A percentile compares a stretch with the other conserved stretches of the same genome.
Evolutionary conservation across 2,888 invertebrate genomes (phyloP).

Genomic region (Biston stratarius): DNA sequence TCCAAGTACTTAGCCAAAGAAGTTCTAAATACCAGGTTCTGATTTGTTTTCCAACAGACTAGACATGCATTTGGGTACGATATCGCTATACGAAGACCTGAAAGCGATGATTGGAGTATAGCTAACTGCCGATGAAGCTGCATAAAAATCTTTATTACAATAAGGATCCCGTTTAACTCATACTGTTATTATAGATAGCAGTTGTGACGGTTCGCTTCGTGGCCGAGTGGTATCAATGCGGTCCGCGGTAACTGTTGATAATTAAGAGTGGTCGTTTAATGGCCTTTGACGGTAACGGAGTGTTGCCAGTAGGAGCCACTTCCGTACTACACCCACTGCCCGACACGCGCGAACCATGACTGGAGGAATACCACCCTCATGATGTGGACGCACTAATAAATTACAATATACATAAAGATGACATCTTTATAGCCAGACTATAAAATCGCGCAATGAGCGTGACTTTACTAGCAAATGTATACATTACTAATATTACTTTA

Average conservation of each 20-base stretch:
- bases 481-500: neutral
- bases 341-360: conserved; percentile 52
- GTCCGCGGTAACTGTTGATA: conserved; percentile 80
- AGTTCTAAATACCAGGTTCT: too few relatives aligned
- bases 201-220: conserved; percentile 54
- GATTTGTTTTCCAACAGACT: too few relatives aligned
- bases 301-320: conserved; percentile 66
- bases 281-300: conserved; percentile 76
- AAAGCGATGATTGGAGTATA: too few relatives aligned
- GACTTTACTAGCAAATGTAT: conserved; percentile 3
- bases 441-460: conserved; percentile 12
- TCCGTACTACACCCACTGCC: conserved; percentile 70
- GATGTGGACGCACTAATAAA: conserved; percentile 14
- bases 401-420: conserved; percentile 12
- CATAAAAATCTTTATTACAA: too few relatives aligned
- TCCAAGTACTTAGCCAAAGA: too few relatives aligned
- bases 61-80: too few relatives aligned
- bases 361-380: conserved; percentile 41
- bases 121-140: too few relatives aligned
- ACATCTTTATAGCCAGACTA: conserved; percentile 15
- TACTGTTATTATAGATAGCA: conserved; percentile 7
- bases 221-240: conserved; percentile 61
- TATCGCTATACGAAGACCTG: too few relatives aligned
- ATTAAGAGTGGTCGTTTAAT: conserved; percentile 81
- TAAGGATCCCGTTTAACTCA: too few relatives aligned